Base-by-base conservation (phyloP, 2,888 invertebrate species). In the Drosophila merina region DNA sequence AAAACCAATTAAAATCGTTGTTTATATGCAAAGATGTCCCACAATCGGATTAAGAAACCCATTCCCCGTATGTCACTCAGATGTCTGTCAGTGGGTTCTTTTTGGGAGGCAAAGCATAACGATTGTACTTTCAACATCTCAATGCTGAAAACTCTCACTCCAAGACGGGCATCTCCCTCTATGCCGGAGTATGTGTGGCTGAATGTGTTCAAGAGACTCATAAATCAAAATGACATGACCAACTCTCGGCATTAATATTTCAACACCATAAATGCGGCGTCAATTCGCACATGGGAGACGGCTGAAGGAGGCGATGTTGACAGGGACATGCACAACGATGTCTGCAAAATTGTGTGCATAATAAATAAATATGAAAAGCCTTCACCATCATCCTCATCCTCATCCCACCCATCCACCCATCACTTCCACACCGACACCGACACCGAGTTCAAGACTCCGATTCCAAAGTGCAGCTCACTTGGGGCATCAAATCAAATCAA, bases 211-310 rank as follows among this genome's bases (percentile, higher is more conserved):
- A 57, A 55, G 70, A 70, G 73, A 75, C 69, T 56, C 79, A 88
- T 87, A 85, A 85, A 86, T 85, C 83, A 85, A 79, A 83, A 72
- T 82, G 87, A 85, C 84, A 88, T 87, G 85, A 76, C 87, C 86
- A 75, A 82, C 86, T 85, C 79, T 75, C 86, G 86, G 79, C 88
- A 88, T 88, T 88, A 85, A 87, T 87, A 88, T 85, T 88, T 85
- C 86, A 85, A 87, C 88, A 88, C 79, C 88, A 87, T 82, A 87
- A 88, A 87, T 85, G 81, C 86, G 86, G 87, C 88, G 86, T 86
- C 81, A 81, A 81, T 81, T 81, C 81, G 88, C 86, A 82, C 79
- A 81, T 67, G 86, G 52, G 14, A 67, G 81, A 72, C 80, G 69
- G 57, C 44, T 56, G 49, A 45, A 44, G 57, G 57, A 50, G 66